These are phyloP conservation scores for Vespertilio murinus DNA, from an alignment of 2,797 vertebrate species.

Conservation along the genomic window DNA sequence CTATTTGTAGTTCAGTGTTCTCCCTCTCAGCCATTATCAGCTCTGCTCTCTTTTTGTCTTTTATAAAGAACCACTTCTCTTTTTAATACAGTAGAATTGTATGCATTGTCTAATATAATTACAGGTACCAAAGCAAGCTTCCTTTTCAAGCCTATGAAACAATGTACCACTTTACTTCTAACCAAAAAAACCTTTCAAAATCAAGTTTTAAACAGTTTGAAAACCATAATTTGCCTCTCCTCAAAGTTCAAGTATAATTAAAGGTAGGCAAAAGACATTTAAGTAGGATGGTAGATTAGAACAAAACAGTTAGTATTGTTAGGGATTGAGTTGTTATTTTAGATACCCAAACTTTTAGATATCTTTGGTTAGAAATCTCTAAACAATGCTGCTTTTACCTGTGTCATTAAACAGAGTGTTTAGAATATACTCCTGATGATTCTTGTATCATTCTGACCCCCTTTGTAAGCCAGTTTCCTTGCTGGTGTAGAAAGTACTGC, in stretches of 20 bases:
- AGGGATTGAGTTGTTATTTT: background rate
- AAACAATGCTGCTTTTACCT: background rate
- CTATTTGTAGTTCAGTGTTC: background rate
- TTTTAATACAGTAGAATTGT: slow-evolving; percentile 48
- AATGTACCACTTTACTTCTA: slow-evolving; percentile 4
- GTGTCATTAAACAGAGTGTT: background rate
- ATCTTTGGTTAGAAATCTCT: slow-evolving; percentile 42
- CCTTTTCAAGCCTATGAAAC: slow-evolving; percentile 27
- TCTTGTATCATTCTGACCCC: background rate
- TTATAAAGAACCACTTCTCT: slow-evolving; percentile 37
- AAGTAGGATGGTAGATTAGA: background rate
- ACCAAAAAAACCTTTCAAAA: slow-evolving; percentile 50
- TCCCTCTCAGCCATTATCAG: background rate
- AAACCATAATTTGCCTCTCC: slow-evolving; percentile 29
- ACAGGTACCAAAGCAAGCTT: slow-evolving; percentile 28
- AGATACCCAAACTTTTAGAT: background rate
- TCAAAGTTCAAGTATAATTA: slow-evolving; percentile 30
- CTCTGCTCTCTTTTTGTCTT: slow-evolving; percentile 52
- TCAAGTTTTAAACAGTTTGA: slow-evolving; percentile 42
- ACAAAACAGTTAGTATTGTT: background rate
- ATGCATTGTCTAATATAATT: slow-evolving; percentile 49
- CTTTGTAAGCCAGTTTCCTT: background rate
- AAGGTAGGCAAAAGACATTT: slow-evolving; percentile 41
- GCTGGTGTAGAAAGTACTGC: background rate
- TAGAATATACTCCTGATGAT: background rate